Base-by-base conservation (phyloP, 2,888 invertebrate genomes). In the Clepsis dumicolana region DNA sequence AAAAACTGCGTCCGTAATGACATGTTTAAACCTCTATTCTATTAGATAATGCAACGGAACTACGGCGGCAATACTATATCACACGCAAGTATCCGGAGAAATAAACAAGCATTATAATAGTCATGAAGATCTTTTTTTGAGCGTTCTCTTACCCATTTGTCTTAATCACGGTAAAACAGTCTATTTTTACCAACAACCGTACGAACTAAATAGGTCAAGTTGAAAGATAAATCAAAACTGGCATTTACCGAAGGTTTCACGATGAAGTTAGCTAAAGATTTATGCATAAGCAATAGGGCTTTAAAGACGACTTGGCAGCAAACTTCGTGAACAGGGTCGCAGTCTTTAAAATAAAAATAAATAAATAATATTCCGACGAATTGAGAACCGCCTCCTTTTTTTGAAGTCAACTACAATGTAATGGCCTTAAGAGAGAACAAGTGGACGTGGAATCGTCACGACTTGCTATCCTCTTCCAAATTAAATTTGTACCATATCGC, bases 401-500 rank as follows among this genome's bases (percentile, higher is more conserved):
- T n/a, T n/a, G n/a, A n/a, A n/a, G n/a, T n/a, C n/a, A n/a, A n/a
- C n/a, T n/a, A n/a, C n/a, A 4, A 16, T 16, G 7, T 2, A 8
- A 5, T 18, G 69, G 71, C 64, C 75, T 76, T 80, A 77, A 82
- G 75, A 77, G 75, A 72, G 71, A 65, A 70, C 72, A n/a, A 72
- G 76, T 71, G 76, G 76, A 72, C 29, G 29, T 29, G 29, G 2
- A 18, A 70, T 69, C 80, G 81, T 87, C 89, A 89, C 88, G 88
- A 87, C 83, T 87, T 85, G 82, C 82, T 83, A 71, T 67, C 75
- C 74, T 70, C 73, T 77, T 80, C 75, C 84, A 89, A 91, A 90
- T 89, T 87, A 65, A 83, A 88, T 90, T 90, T 75, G 76, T 79
- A 84, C 75, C 70, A 75, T 79, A 77, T 77, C 81, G 88, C 82